phyloP scores from a whole-genome alignment of 2,888 invertebrate species.

The Biston stratarius region DNA sequence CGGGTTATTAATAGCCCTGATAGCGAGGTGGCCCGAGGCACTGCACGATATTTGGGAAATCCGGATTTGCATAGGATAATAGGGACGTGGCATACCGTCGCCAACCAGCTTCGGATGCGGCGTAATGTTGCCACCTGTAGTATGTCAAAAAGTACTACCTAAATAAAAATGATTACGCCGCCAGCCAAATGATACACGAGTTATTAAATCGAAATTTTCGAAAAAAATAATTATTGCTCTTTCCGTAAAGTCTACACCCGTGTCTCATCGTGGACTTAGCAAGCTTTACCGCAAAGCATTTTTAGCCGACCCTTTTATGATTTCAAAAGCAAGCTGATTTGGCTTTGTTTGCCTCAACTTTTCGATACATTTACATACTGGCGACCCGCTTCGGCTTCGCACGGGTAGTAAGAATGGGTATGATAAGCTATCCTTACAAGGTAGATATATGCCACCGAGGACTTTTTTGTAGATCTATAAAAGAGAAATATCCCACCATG shows the following conservation, averaged over 20 bases:
- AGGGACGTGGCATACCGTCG: constrained; percentile 60
- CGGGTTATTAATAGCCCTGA: constrained; percentile 82
- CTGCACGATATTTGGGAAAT: constrained; percentile 81
- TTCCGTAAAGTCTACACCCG: constrained; percentile 28
- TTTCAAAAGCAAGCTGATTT: background rate
- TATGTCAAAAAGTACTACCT: constrained; percentile 17
- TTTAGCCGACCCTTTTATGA: constrained; percentile 25
- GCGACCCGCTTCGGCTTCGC: too few species aligned
- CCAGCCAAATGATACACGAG: constrained; percentile 36
- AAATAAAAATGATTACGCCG: constrained; percentile 13
- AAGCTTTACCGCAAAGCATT: constrained; percentile 31
- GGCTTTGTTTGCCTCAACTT: background rate
- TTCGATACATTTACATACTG: too few species aligned
- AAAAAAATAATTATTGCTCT: constrained; percentile 35
- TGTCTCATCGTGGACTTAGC: constrained; percentile 22
- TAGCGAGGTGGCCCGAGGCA: constrained; percentile 79
- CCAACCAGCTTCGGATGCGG: constrained; percentile 58
- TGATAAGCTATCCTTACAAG: too few species aligned
- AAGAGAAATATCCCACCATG: too few species aligned
- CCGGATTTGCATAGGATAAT: constrained; percentile 85
- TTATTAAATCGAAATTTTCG: constrained; percentile 41
- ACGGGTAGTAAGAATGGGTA: too few species aligned
- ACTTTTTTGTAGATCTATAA: too few species aligned
- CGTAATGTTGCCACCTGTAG: constrained; percentile 31
- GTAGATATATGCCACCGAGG: too few species aligned